phyloP scores from a whole-genome alignment of 2,888 invertebrate species.

The Zygaena filipendulae region DNA sequence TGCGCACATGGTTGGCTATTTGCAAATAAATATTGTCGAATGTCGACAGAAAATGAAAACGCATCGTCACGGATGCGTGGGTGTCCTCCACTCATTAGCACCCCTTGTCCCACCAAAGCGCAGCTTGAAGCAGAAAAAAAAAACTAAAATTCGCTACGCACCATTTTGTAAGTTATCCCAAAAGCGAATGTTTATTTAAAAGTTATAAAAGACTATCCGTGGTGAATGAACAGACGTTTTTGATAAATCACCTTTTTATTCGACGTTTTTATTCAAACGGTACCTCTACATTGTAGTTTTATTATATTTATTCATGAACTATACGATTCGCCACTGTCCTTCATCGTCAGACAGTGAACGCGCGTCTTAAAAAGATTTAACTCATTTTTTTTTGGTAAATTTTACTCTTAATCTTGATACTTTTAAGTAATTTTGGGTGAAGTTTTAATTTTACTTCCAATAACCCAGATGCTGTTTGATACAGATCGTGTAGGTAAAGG shows the following conservation, averaged over 20 bases:
- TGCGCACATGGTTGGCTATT: too few species aligned
- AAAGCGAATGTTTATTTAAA: constrained; percentile 66
- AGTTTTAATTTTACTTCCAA: too few species aligned
- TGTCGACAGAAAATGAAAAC: too few species aligned
- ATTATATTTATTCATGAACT: constrained; percentile 63
- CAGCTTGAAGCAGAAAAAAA: constrained; percentile 21
- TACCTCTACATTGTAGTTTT: constrained; percentile 62
- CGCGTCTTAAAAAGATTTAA: constrained; percentile 35
- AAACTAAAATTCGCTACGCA: constrained; percentile 39
- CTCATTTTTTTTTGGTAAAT: too few species aligned
- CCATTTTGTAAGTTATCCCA: constrained; percentile 55
- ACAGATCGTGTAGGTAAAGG: too few species aligned
- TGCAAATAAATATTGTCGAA: too few species aligned
- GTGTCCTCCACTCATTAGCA: constrained; percentile 64
- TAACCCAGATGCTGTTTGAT: too few species aligned
- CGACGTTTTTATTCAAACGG: constrained; percentile 53
- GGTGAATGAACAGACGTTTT: constrained; percentile 46
- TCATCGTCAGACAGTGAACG: constrained; percentile 30
- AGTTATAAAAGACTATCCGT: constrained; percentile 48
- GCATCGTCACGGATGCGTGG: constrained; percentile 49
- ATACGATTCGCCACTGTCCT: constrained; percentile 64
- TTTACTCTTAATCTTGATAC: constrained; percentile 25
- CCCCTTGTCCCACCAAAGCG: constrained; percentile 46
- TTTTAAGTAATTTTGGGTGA: constrained; percentile 12
- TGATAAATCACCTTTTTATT: constrained; percentile 66